These are phyloP conservation scores for Meriones psammophilus DNA, from an alignment of 2,797 vertebrate genomes.

Conservation along the genomic window DNA sequence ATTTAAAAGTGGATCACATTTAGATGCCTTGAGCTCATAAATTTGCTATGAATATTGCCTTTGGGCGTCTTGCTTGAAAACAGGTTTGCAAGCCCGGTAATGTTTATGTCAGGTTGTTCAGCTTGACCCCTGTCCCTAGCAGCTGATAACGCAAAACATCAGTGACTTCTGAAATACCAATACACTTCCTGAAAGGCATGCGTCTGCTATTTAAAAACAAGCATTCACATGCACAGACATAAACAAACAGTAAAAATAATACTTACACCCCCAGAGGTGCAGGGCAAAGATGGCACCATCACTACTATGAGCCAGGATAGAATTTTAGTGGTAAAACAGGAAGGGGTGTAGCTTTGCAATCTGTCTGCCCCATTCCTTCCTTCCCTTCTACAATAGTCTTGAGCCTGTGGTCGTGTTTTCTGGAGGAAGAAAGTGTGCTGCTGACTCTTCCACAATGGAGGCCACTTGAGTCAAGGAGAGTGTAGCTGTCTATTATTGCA, in stretches of 20 bases:
- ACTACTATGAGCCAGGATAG: background rate
- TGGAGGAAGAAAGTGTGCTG: background rate
- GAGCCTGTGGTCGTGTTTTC: background rate
- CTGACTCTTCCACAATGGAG: background rate
- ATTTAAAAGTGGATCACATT: slow-evolving; percentile 85
- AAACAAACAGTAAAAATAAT: slow-evolving; percentile 54
- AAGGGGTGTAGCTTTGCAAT: background rate
- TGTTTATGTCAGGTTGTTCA: slow-evolving; percentile 34
- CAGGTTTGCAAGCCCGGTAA: slow-evolving; percentile 41
- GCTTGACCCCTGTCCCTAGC: slow-evolving; percentile 56
- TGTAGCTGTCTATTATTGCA: background rate
- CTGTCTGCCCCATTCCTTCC: background rate
- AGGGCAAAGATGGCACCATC: background rate
- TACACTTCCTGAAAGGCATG: slow-evolving; percentile 50
- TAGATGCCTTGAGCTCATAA: slow-evolving; percentile 85
- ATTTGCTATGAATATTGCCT: slow-evolving; percentile 82
- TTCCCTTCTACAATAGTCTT: background rate
- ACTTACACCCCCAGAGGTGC: background rate
- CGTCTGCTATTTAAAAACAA: slow-evolving; percentile 72
- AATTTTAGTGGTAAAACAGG: background rate
- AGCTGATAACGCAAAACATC: slow-evolving; percentile 67
- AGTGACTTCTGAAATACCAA: slow-evolving; percentile 75
- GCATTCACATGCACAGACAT: slow-evolving; percentile 12
- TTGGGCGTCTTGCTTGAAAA: slow-evolving; percentile 74
- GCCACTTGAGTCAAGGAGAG: background rate